Base-by-base conservation (phyloP, 2,113 vertebrate species). In the Saguinus imperator region DNA sequence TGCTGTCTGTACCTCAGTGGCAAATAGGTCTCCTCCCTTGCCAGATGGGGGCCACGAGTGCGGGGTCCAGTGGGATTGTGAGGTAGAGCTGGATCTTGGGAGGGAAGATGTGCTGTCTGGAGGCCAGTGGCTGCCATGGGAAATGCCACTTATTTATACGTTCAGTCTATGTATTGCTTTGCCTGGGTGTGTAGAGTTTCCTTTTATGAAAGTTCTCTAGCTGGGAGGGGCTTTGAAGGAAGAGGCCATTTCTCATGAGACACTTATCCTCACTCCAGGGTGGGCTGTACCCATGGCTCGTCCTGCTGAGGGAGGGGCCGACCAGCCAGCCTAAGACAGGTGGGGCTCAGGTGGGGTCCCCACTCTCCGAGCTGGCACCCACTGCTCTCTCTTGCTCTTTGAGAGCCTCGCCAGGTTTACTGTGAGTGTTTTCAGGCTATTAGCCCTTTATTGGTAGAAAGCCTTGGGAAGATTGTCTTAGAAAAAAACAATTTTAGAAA, bases 1-100 rank as follows among this genome's bases (percentile, higher is more conserved):
- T n/a, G 90, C 7, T 14, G 8, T 57, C 79, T 76, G 2, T 13
- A 7, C 14, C 29, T 27, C 0, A 5, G 16, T 11, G 13, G 21
- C 17, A 18, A 27, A 16, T 11, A 8, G 21, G 25, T 35, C 45
- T 57, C 14, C 37, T 87, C 35, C 1, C 5, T 0, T 12, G 43
- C 32, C 84, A 27, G 6, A 1, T 0, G 0, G 45, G 6, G 3
- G 3, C 6, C 3, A 6, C 27, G 3, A 4, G 8, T 3, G 9
- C 32, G 12, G 32, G 2, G 23, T 1, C 0, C 2, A 6, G 72
- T 3, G 1, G 73, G 21, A n/a, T 4, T 0, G 1, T 0, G 70
- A 70, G 40, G 20, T 48, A 52, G 40, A 20, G 16, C 1, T 11
- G 40, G 29, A 9, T 29, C 27, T 35, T 7, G 1, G 64, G 85